A percentile compares a stretch with the other conserved stretches of the same genome.
phyloP scores from a whole-genome alignment of 2,797 vertebrate genomes.

The Chelon labrosus region DNA sequence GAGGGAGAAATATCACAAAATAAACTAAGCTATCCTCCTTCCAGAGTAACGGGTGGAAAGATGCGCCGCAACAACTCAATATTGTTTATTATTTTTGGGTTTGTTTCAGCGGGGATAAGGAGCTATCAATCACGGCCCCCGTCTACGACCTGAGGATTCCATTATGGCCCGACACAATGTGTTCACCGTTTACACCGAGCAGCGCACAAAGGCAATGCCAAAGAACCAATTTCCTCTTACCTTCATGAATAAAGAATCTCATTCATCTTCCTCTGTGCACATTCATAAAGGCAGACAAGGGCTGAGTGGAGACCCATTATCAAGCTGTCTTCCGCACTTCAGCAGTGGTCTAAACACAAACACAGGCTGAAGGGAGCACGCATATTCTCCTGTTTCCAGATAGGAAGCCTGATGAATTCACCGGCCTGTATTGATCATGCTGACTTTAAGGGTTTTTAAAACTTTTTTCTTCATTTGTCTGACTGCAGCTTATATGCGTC shows the following conservation, averaged over 20 bases:
- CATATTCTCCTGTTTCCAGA: slow-evolving; percentile 37
- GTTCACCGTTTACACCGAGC: slow-evolving; percentile 67
- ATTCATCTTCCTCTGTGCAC: slow-evolving; percentile 74
- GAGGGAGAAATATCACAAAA: slow-evolving; percentile 47
- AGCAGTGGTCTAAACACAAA: slow-evolving; percentile 36
- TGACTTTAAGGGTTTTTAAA: slow-evolving; percentile 4
- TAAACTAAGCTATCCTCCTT: slow-evolving; percentile 46
- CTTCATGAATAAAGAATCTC: slow-evolving; percentile 78
- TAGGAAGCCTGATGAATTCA: slow-evolving; percentile 9
- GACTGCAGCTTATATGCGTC: neutral
- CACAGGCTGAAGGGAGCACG: slow-evolving; percentile 23
- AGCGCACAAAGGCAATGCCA: slow-evolving; percentile 72
- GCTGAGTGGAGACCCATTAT: slow-evolving; percentile 70
- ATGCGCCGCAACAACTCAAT: slow-evolving; percentile 61
- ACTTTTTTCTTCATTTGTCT: neutral
- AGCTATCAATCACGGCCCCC: slow-evolving; percentile 72
- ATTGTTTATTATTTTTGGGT: slow-evolving; percentile 72
- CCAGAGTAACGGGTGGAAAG: slow-evolving; percentile 42
- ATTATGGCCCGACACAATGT: slow-evolving; percentile 75
- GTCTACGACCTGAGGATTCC: slow-evolving; percentile 70
- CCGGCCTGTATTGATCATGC: slow-evolving; percentile 14
- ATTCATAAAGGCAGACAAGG: slow-evolving; percentile 69
- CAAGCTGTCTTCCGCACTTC: slow-evolving; percentile 58
- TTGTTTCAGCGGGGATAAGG: slow-evolving; percentile 72
- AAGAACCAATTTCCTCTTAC: slow-evolving; percentile 80